Evolutionary conservation across 1,140 invertebrate species (phyloP).

Genomic region (Aphelinus certus): DNA sequence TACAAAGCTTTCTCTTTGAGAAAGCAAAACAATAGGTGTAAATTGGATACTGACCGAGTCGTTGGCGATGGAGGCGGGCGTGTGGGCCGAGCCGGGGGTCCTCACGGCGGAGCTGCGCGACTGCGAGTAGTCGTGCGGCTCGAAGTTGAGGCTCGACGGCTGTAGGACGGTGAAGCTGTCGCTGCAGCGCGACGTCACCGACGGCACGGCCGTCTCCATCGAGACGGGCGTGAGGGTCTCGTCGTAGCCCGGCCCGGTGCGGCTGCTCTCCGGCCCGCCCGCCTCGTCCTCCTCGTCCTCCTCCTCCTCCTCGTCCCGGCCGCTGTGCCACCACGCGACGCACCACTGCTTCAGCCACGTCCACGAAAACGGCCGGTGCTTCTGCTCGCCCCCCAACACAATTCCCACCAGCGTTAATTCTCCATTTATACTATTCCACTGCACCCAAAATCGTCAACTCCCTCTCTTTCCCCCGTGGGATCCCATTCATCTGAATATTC

Average conservation of each 20-base stretch:
- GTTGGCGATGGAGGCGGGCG: conserved; percentile 51
- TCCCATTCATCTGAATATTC: no score
- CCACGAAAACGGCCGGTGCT: conserved; percentile 68
- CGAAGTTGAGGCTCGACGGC: conserved; percentile 68
- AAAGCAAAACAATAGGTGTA: not conserved
- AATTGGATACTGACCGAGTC: conserved; percentile 61
- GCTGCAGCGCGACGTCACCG: conserved; percentile 75
- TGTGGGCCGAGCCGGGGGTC: not conserved
- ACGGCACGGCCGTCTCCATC: conserved; percentile 84
- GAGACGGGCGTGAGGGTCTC: conserved; percentile 79
- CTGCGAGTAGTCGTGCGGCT: conserved; percentile 39
- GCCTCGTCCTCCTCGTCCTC: conserved; percentile 74
- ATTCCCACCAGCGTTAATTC: no score
- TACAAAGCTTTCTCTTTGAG: no score
- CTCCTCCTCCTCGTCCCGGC: conserved; percentile 81
- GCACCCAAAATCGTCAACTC: no score
- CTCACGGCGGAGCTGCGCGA: conserved; percentile 19
- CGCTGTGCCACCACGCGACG: conserved; percentile 87
- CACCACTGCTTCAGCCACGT: conserved; percentile 79
- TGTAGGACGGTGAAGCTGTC: conserved; percentile 77
- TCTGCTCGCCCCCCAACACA: conserved; percentile 45
- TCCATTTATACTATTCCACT: no score
- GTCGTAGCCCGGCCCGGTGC: conserved; percentile 76
- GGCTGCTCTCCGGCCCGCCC: conserved; percentile 73
- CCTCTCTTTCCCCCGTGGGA: no score